Evolutionary conservation across 1,140 invertebrate genomes (phyloP).

Genomic region (Leptinotarsa undecemlineata): DNA sequence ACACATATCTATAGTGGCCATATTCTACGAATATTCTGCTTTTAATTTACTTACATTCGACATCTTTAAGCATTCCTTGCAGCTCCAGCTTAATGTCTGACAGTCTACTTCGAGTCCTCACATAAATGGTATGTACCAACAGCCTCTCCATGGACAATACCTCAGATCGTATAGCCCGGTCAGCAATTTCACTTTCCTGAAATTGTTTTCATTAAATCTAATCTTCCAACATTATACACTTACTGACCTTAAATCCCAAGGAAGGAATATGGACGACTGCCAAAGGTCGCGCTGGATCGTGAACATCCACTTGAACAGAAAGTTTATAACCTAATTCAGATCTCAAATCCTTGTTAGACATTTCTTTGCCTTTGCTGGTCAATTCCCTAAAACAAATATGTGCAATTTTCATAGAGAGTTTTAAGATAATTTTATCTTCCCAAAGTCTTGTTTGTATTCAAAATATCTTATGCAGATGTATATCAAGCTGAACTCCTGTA

Average conservation of each 20-base stretch:
- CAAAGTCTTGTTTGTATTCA: too few species aligned
- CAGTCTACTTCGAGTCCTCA: constrained; percentile 81
- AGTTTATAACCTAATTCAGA: constrained; percentile 86
- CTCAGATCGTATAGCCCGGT: constrained; percentile 81
- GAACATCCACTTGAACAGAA: constrained; percentile 84
- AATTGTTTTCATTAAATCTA: constrained; percentile 24
- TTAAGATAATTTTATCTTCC: too few species aligned
- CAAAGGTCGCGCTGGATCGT: constrained; percentile 78
- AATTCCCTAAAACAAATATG: constrained; percentile 55
- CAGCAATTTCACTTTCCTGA: constrained; percentile 73
- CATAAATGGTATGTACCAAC: constrained; percentile 96
- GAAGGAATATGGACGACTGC: constrained; percentile 87
- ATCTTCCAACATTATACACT: too few species aligned
- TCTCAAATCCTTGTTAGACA: constrained; percentile 70
- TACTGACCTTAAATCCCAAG: constrained; percentile 60
- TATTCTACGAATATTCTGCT: too few species aligned
- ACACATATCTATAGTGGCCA: too few species aligned
- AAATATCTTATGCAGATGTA: not conserved
- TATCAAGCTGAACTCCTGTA: not conserved
- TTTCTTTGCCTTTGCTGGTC: constrained; percentile 56
- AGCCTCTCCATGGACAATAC: constrained; percentile 92
- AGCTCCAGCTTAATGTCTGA: constrained; percentile 82
- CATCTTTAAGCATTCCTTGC: constrained; percentile 71
- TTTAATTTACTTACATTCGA: constrained; percentile 65
- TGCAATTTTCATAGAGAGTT: not conserved